These are phyloP conservation scores for Hemicentrotus pulcherrimus DNA, from an alignment of 35 echinoderm and acorn worm species.

Conservation along the genomic window DNA sequence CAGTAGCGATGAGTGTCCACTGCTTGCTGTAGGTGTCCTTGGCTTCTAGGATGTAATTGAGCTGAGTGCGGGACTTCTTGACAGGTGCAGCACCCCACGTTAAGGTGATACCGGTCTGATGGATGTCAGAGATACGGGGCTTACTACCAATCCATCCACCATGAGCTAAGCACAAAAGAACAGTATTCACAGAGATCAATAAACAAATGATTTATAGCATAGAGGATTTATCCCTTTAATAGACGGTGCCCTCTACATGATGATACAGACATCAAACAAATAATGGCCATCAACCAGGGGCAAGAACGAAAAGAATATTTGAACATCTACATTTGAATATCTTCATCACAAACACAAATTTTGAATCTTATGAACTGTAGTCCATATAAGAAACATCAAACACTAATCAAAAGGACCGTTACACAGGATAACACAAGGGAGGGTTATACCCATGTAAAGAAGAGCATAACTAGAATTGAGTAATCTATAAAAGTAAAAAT, in stretches of 20 bases:
- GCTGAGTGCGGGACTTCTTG: constrained; percentile 24
- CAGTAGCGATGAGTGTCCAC: constrained; percentile 70
- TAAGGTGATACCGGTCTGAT: constrained; percentile 61
- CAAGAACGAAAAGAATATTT: neutral
- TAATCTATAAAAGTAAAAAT: too few relatives aligned
- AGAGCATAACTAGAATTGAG: too few relatives aligned
- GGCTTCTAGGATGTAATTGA: constrained; percentile 83
- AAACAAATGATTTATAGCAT: neutral
- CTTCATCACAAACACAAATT: too few relatives aligned
- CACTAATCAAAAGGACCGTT: neutral
- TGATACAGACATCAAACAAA: neutral
- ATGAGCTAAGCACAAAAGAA: neutral
- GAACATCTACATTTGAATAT: neutral
- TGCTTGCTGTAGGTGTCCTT: constrained; percentile 61
- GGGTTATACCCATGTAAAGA: too few relatives aligned
- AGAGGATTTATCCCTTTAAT: too few relatives aligned
- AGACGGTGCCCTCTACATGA: neutral
- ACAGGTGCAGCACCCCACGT: constrained; percentile 60
- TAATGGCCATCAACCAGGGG: neutral
- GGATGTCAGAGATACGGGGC: constrained; percentile 48
- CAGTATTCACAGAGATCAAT: neutral
- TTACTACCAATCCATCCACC: constrained; percentile 39
- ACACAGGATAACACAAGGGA: neutral
- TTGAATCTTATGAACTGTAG: too few relatives aligned
- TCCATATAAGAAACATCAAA: neutral